A percentile compares a stretch with the other conserved stretches of the same genome.
Evolutionary conservation across 2,113 vertebrate genomes (phyloP).

Genomic region (Melierax canorus): DNA sequence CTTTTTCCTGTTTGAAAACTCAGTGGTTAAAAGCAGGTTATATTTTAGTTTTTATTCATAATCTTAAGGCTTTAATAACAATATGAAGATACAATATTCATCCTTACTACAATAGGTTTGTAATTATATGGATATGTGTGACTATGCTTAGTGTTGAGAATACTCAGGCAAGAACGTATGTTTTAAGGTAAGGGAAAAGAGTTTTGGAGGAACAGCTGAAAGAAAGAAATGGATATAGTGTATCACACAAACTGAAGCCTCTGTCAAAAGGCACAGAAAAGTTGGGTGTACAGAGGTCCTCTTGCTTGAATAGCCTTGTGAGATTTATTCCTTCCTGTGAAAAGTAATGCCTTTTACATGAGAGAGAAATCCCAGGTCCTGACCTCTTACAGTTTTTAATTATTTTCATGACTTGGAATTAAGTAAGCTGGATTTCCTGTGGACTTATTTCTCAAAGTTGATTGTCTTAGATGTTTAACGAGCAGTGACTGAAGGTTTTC

Average conservation of each 20-base stretch:
- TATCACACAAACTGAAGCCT: not conserved
- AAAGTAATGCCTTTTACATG: not conserved
- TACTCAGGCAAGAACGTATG: not conserved
- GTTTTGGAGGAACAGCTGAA: not conserved
- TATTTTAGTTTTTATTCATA: not conserved
- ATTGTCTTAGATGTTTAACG: not conserved
- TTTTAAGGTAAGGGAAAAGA: not conserved
- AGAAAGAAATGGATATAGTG: not conserved
- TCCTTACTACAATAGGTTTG: not conserved
- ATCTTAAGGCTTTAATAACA: not conserved
- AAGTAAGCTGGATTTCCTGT: not conserved
- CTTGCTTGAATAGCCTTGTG: not conserved
- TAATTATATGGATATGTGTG: not conserved
- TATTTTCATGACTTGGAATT: not conserved
- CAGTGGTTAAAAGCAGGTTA: not conserved
- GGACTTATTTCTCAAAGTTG: not conserved
- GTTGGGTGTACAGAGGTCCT: not conserved
- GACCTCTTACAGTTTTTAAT: not conserved
- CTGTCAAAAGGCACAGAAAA: not conserved
- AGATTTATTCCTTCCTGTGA: not conserved
- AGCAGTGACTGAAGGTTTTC: not conserved
- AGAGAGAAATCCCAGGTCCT: not conserved
- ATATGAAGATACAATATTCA: not conserved
- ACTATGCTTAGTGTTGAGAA: not conserved
- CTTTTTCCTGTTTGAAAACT: not conserved